These are phyloP conservation scores for Promerops cafer DNA, from an alignment of 2,113 vertebrate genomes.

Conservation along the genomic window DNA sequence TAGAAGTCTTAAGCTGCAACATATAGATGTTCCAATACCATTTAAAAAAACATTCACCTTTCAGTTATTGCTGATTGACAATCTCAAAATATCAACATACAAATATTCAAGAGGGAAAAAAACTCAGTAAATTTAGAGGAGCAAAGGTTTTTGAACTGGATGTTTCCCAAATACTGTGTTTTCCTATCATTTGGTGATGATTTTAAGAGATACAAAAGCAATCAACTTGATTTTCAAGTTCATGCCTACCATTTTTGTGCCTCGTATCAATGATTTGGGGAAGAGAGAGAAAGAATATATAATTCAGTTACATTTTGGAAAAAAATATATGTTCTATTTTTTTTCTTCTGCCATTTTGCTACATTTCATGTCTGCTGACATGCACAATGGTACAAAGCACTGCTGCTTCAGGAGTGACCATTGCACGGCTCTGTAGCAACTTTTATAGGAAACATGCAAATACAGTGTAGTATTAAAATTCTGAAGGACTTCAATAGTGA, in stretches of 20 bases:
- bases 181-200: not conserved
- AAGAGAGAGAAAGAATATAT: slow-evolving; percentile 12
- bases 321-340: not conserved
- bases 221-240: not conserved
- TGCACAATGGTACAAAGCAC: slow-evolving; percentile 24
- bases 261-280: slow-evolving; percentile 13
- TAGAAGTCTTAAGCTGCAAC: slow-evolving; percentile 74
- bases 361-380: slow-evolving; percentile 60
- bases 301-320: not conserved
- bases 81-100: slow-evolving; percentile 62
- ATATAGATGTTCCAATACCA: slow-evolving; percentile 77
- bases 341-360: slow-evolving; percentile 36
- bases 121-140: not conserved
- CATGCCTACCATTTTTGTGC: slow-evolving; percentile 39
- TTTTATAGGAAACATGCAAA: slow-evolving; percentile 26
- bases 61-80: slow-evolving; percentile 68
- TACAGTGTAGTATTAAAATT: not conserved
- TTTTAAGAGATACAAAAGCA: slow-evolving; percentile 27
- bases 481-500: not conserved
- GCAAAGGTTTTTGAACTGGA: not conserved
- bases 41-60: slow-evolving; percentile 70
- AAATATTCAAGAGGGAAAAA: slow-evolving; percentile 15
- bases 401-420: slow-evolving; percentile 3
- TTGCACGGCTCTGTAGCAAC: slow-evolving; percentile 26
- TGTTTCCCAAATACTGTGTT: not conserved